phyloP scores from a whole-genome alignment of 2,888 invertebrate genomes.

The Ophraella communa region DNA sequence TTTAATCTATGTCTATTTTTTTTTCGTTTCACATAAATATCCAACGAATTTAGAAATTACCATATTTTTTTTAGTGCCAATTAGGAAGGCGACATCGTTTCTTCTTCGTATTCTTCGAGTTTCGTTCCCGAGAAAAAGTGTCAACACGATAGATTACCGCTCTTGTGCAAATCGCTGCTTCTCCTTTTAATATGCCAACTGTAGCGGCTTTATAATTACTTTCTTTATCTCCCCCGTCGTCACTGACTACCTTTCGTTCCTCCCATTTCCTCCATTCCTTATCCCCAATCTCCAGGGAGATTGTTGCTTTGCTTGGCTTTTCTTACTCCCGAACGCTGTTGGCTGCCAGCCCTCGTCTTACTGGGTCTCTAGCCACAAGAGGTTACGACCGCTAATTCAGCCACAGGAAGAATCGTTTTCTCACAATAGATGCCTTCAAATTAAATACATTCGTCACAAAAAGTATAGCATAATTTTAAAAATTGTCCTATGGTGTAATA shows the following conservation, averaged over 20 bases:
- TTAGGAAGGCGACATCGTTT: neutral
- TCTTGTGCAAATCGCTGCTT: conserved; percentile 20
- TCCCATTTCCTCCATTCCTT: conserved; percentile 22
- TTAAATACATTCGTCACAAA: too few species aligned
- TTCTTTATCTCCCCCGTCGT: conserved; percentile 22
- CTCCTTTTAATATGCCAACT: conserved; percentile 28
- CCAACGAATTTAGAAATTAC: too few species aligned
- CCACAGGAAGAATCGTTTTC: too few species aligned
- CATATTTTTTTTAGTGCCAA: neutral
- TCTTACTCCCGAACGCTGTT: neutral
- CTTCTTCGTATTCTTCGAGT: neutral
- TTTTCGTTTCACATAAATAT: too few species aligned
- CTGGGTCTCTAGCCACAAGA: neutral
- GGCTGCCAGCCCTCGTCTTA: neutral
- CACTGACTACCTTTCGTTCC: conserved; percentile 8
- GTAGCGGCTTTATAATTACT: conserved; percentile 29
- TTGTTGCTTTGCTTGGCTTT: conserved; percentile 17
- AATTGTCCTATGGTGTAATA: too few species aligned
- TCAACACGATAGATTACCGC: conserved; percentile 27
- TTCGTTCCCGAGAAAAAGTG: conserved; percentile 8
- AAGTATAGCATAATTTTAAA: too few species aligned
- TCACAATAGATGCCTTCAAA: too few species aligned
- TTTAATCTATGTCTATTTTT: too few species aligned
- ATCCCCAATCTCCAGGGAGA: conserved; percentile 27
- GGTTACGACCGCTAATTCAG: neutral